Percentiles rank a stretch among this genome's conserved stretches.
Conservation (phyloP, 2,888 invertebrate species). For the Muschampia plurimacula region DNA sequence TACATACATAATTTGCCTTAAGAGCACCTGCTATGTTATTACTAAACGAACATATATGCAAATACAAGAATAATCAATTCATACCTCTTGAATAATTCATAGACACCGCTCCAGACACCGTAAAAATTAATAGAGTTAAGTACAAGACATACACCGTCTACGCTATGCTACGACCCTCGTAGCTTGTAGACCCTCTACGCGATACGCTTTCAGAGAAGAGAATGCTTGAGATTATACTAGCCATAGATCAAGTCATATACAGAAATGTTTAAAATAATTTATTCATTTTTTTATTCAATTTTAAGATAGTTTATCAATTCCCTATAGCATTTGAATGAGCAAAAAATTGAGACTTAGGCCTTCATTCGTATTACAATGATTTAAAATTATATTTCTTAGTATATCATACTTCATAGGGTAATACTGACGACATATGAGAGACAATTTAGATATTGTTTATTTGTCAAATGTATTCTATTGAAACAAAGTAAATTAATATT, state of each 20-base stretch:
- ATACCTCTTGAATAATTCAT: slow-evolving; percentile 23
- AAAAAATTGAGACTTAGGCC: no score
- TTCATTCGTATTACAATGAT: no score
- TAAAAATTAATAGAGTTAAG: slow-evolving; percentile 27
- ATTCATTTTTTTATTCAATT: no score
- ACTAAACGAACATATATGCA: slow-evolving; percentile 11
- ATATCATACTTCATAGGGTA: no score
- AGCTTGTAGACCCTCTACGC: slow-evolving; percentile 32
- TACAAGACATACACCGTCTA: slow-evolving; percentile 20
- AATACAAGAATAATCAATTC: slow-evolving; percentile 22
- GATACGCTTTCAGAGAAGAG: slow-evolving; percentile 16
- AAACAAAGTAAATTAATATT: no score
- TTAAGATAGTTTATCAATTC: no score
- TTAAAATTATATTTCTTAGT: no score
- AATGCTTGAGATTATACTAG: slow-evolving; percentile 13
- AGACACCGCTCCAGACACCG: slow-evolving; percentile 6
- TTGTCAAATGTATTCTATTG: no score
- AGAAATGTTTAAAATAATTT: neutral
- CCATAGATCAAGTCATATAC: neutral
- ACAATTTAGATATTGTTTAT: no score
- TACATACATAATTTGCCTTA: neutral
- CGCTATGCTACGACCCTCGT: slow-evolving; percentile 15
- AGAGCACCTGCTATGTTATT: neutral
- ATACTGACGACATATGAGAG: no score
- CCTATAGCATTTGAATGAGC: no score